Evolutionary conservation across 2,113 vertebrate genomes (phyloP).

Genomic region (Xenopus borealis): DNA sequence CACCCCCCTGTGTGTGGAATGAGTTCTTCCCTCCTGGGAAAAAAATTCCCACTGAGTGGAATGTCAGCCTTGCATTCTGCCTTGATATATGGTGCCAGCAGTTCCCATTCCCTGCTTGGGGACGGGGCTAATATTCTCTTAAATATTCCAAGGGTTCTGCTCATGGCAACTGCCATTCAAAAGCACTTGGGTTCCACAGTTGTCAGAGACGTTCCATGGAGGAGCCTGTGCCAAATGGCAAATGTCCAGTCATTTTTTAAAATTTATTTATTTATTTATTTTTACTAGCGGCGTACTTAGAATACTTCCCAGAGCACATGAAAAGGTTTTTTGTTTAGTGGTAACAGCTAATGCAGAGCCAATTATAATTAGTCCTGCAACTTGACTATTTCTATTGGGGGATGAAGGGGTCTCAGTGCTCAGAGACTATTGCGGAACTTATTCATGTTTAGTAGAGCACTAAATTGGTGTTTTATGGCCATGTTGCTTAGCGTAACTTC

Average conservation of each 20-base stretch:
- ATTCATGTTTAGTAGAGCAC: constrained; percentile 46
- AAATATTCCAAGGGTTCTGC: constrained; percentile 8
- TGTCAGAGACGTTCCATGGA: constrained; percentile 26
- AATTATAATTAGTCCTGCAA: constrained; percentile 36
- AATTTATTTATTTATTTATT: not conserved
- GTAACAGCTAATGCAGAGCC: constrained; percentile 21
- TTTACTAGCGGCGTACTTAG: constrained; percentile 33
- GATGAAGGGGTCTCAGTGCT: constrained; percentile 28
- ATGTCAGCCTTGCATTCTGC: too few species aligned
- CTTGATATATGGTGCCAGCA: too few species aligned
- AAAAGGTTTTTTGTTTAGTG: constrained; percentile 40
- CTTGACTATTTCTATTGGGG: constrained; percentile 21
- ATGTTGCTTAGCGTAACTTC: constrained; percentile 28
- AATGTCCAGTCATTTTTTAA: constrained; percentile 15
- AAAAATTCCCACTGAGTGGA: too few species aligned
- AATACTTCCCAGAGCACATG: constrained; percentile 28
- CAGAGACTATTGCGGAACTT: constrained; percentile 26
- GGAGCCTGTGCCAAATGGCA: constrained; percentile 21
- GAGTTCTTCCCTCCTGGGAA: too few species aligned
- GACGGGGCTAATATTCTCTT: not conserved
- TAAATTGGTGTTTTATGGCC: constrained; percentile 41
- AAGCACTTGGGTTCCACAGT: constrained; percentile 15
- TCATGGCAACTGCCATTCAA: constrained; percentile 15
- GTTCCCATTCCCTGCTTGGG: too few species aligned
- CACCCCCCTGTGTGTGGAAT: too few species aligned